Base-by-base conservation (phyloP, 2,888 invertebrate species). In the Chrysolina haemoptera region DNA sequence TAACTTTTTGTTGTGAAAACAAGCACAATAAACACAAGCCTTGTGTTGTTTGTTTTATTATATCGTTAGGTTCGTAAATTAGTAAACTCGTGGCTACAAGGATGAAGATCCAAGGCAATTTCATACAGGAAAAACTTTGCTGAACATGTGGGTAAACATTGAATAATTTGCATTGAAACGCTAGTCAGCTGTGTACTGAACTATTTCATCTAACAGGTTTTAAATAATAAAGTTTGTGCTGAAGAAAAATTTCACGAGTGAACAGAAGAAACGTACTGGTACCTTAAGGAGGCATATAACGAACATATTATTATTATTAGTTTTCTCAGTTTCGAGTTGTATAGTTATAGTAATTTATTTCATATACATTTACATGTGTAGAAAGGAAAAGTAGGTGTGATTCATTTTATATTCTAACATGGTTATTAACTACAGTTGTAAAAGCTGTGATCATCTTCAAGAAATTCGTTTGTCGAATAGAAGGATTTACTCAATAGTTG, bases 161-260 rank as follows among this genome's bases (percentile, higher is more conserved):
- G 20, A 11, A 53, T 53, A 53, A 53, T 53, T 53, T 53, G 53
- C 53, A 53, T 53, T 20, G 20, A 53, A 53, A 53, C 18, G 16
- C 53, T 53, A 18, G 48, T 16, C n/a, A 16, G 48, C 48, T 9
- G 16, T 48, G 16, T 48, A 48, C 48, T 48, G n/a, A 48, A 14
- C 48, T 48, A 48, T 48, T 48, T 16, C 4, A 9, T 48, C 1
- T 2, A 48, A 20, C 53, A 18, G 53, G 53, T 53, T 50, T 20
- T 22, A 18, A n/a, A n/a, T n/a, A n/a, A n/a, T n/a, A n/a, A 20
- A 12, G 20, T 20, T 53, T 11, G 11, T 12, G 50, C 18, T 53
- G 16, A 20, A 20, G 50, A 18, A 53, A 50, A 5, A 20, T 14
- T 53, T 53, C 11, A 11, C 20, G 20, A 53, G 5, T 53, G 53